Percentiles rank a stretch among this genome's conserved stretches.
These are phyloP conservation scores for Busseola fusca DNA, from an alignment of 2,888 invertebrate species.

Conservation along the genomic window DNA sequence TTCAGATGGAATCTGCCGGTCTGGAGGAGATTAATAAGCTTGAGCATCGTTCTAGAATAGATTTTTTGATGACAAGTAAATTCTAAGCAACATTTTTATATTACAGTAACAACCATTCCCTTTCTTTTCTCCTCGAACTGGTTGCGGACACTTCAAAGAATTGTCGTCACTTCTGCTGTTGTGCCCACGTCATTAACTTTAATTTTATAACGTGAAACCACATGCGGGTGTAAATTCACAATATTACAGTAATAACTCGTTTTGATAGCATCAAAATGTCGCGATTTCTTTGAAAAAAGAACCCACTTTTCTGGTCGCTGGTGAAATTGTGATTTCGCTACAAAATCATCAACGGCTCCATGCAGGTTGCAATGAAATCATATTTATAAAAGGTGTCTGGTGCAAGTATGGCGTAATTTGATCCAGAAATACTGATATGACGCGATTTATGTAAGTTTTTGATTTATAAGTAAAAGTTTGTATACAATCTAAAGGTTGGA, in stretches of 20 bases:
- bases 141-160: slow-evolving; percentile 22
- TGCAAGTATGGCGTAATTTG: slow-evolving; percentile 31
- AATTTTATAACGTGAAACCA: slow-evolving; percentile 23
- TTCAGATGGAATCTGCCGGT: not conserved
- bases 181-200: slow-evolving; percentile 4
- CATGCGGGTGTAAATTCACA: slow-evolving; percentile 28
- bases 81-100: slow-evolving; percentile 7
- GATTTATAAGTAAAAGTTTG: slow-evolving; percentile 26
- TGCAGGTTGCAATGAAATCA: slow-evolving; percentile 24
- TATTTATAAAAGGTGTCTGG: slow-evolving; percentile 42
- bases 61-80: not conserved
- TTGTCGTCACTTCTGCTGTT: not conserved
- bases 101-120: not conserved
- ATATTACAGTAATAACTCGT: slow-evolving; percentile 34
- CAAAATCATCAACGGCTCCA: slow-evolving; percentile 31
- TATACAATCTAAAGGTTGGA: slow-evolving; percentile 6
- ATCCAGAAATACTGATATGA: slow-evolving; percentile 33
- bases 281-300: slow-evolving; percentile 35
- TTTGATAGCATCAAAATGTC: slow-evolving; percentile 37
- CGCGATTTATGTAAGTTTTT: slow-evolving; percentile 36
- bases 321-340: slow-evolving; percentile 55
- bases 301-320: slow-evolving; percentile 37
- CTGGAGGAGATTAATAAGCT: not conserved
- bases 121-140: slow-evolving; percentile 1
- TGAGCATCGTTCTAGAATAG: not conserved